Base-by-base conservation (phyloP, 2,797 vertebrate species). In the Anas acuta region DNA sequence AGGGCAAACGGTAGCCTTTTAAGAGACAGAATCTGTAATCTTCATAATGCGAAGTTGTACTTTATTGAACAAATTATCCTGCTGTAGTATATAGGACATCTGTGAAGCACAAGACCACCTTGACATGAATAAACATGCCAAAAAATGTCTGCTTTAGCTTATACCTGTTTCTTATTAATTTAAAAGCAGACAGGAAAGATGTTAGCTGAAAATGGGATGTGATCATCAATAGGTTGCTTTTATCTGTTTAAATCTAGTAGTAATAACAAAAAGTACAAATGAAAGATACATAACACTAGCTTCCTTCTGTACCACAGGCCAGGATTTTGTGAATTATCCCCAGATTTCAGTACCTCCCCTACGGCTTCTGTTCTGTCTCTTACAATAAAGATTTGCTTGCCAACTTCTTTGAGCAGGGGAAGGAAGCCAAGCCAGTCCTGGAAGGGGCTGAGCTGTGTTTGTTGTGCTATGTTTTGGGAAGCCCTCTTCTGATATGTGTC, bases 321-420 rank as follows among this genome's bases (percentile, higher is more conserved):
- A 92, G 71, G 60, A 89, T 93, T 94, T 94, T 95, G 86, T 94
- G 95, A 96, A 96, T 96, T 96, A 95, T 92, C 90, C 93, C 90
- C 94, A 96, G 90, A 96, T 94, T 96, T 96, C 89, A 92, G 88
- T 93, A 91, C 91, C 92, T 96, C 94, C 87, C 88, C 91, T 96
- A 88, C 66, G 58, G 93, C 91, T 96, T 97, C 96, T 97, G 95
- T 96, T 96, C 95, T 96, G 94, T 96, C 93, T 96, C 69, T 96
- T 96, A 97, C 96, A 96, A 96, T 96, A 94, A 94, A 91, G 60
- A 94, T 83, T 92, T 92, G 62, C 87, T 93, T 96, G 94, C 96
- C 95, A 97, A 91, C 83, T 94, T 91, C 86, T 93, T 95, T 95
- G 96, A 94, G 87, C 73, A 54, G 57, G 79, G 91, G 83, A 95